phyloP scores from a whole-genome alignment of 1,140 invertebrate genomes.

The Acyrthosiphon pisum region DNA sequence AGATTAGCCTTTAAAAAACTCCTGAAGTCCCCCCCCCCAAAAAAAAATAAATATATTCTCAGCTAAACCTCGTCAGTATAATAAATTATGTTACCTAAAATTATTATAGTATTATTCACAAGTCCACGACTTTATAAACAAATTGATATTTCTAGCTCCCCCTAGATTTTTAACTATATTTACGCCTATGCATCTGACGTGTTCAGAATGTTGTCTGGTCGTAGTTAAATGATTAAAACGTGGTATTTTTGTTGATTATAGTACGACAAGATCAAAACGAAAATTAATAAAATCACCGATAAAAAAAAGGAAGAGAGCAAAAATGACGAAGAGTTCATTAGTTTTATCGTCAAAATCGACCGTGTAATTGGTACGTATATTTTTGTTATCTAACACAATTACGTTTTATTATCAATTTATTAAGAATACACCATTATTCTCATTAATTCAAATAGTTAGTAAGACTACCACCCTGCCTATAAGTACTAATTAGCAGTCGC shows the following conservation, averaged over 20 bases:
- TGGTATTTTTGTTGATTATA: not conserved
- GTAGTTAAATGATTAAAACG: not conserved
- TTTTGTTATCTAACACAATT: not conserved
- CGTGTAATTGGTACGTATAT: not conserved
- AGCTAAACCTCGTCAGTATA: too few species aligned
- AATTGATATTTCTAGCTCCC: too few species aligned
- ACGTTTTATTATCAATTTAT: not conserved
- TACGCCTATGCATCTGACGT: not conserved
- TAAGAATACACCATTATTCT: not conserved
- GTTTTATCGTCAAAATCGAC: slow-evolving; percentile 28
- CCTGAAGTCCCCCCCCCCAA: too few species aligned
- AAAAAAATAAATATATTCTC: too few species aligned
- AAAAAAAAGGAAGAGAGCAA: not conserved
- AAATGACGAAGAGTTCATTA: not conserved
- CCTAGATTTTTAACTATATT: too few species aligned
- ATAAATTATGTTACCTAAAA: too few species aligned
- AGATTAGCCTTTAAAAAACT: too few species aligned
- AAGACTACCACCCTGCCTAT: too few species aligned
- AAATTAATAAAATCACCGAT: not conserved
- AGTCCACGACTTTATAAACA: too few species aligned
- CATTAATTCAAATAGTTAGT: not conserved
- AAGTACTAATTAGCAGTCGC: not conserved
- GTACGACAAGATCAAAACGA: slow-evolving; percentile 28
- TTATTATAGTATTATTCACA: too few species aligned
- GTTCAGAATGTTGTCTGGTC: not conserved